Base-by-base conservation (phyloP, 1,140 invertebrate species). In the Caenorhabditis inopinata region DNA sequence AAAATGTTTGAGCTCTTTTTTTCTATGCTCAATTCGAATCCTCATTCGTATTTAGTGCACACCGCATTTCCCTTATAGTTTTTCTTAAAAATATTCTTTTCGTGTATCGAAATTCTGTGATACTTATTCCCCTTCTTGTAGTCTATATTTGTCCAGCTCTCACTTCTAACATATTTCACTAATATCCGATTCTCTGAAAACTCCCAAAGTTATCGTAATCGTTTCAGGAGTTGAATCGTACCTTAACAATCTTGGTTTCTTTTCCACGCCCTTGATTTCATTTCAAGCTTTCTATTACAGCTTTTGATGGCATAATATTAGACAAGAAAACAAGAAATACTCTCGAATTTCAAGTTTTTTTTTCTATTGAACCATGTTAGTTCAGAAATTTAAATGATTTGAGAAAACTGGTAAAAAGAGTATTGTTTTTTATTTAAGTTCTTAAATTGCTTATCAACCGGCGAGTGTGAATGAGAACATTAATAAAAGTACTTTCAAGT, bases 101-200 rank as follows among this genome's bases (percentile, higher is more conserved):
- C 48, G 46, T 51, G 18, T 76, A 23, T 49, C 18, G 23, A 23
- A n/a, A 32, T 21, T 48, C 46, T 76, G 48, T 68, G 58, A 68
- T 68, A 38, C 27, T 38, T 2, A 0, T 27, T 11, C 32, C 32
- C 4, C 7, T 21, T 68, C 58, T 38, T 68, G 53, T 58, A 58
- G 58, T 68, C 58, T 14, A 5, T 9, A 21, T 38, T 38, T 18
- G 2, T 4, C 32, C 5, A 6, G 29, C 29, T 68, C 32, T 42
- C 58, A 68, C 32, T 68, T 68, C 32, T 68, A 68, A 38, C 58
- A 68, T 18, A 68, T 68, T 68, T 38, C 32, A 68, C 58, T 68
- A 68, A 68, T 68, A 42, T 42, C 14, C 14, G 5, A 5, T 42
- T 42, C n/a, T 9, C 7, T 35, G 32, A 32, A 38, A 38, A 53